Evolutionary conservation across 37 sponge, comb jelly and placozoan species (phyloP).

Genomic region (Eunapius fragilis): DNA sequence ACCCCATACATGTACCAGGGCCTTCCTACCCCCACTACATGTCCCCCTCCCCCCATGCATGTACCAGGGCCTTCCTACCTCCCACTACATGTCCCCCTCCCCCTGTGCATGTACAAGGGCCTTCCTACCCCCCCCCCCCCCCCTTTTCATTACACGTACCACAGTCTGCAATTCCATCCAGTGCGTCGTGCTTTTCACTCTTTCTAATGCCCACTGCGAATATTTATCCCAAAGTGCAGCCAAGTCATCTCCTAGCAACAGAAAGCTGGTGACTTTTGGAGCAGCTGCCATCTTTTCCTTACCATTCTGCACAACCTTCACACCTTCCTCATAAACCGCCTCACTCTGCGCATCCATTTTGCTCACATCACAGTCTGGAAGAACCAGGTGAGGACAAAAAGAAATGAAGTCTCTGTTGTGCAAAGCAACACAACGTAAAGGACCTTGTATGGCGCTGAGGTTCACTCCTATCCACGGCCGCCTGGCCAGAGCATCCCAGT

Average conservation of each 20-base stretch:
- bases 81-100: too few relatives aligned
- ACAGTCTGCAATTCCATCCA: background rate
- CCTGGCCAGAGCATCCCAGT: conserved; percentile 69
- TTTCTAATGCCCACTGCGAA: conserved; percentile 43
- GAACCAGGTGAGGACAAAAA: background rate
- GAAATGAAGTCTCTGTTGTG: too few relatives aligned
- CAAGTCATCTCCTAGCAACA: background rate
- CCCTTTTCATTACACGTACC: background rate
- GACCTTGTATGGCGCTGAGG: background rate
- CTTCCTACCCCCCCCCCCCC: too few relatives aligned
- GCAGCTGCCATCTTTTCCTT: background rate
- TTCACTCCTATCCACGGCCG: conserved; percentile 29
- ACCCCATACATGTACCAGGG: background rate
- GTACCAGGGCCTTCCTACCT: too few relatives aligned
- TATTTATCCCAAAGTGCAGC: conserved; percentile 30
- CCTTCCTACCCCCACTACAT: too few relatives aligned
- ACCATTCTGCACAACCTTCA: background rate
- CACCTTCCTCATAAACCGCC: conserved; percentile 24
- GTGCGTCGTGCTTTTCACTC: background rate
- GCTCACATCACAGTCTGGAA: conserved; percentile 13
- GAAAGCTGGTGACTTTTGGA: background rate
- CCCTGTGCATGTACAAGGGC: too few relatives aligned
- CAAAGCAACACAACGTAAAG: too few relatives aligned
- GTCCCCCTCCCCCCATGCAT: too few relatives aligned
- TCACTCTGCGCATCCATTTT: conserved; percentile 34